A percentile compares a stretch with the other conserved stretches of the same genome.
Conservation (phyloP, 2,797 vertebrate genomes). For the Adrianichthys oophorus region DNA sequence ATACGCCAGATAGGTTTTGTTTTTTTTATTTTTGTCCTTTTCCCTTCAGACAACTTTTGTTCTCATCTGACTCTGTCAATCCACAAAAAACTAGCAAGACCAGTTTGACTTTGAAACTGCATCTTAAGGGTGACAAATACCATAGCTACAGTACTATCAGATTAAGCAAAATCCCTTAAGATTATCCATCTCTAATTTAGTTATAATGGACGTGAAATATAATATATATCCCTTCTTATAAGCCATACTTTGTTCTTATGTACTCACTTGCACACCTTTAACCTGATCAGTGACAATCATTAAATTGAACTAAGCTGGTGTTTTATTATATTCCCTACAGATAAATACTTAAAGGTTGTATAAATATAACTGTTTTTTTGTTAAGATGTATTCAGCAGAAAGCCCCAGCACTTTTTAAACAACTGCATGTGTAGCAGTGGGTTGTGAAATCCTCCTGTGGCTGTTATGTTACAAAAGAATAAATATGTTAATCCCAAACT, state of each 20-base stretch:
- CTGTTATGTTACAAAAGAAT: conserved; percentile 48
- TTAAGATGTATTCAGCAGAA: conserved; percentile 30
- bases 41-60: conserved; percentile 5
- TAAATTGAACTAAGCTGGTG: conserved; percentile 17
- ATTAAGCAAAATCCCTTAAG: background rate
- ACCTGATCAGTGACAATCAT: conserved; percentile 60
- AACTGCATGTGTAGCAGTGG: conserved; percentile 8
- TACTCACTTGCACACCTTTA: conserved; percentile 12
- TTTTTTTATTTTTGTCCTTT: conserved; percentile 20
- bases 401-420: conserved; percentile 14
- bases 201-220: background rate
- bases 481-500: conserved; percentile 48
- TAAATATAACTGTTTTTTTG: conserved; percentile 26
- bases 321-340: conserved; percentile 27
- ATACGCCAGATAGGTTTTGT: conserved; percentile 31
- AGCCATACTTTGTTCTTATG: conserved; percentile 2
- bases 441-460: background rate
- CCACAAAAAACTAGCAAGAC: no score
- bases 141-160: no score
- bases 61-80: no score
- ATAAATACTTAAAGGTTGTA: conserved; percentile 30
- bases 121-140: no score
- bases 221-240: background rate
- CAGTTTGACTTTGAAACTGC: no score
- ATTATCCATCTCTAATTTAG: no score